Percentiles rank a stretch among this genome's conserved stretches.
Evolutionary conservation across 2,888 invertebrate genomes (phyloP).

Genomic region (Scaeva pyrastri): DNA sequence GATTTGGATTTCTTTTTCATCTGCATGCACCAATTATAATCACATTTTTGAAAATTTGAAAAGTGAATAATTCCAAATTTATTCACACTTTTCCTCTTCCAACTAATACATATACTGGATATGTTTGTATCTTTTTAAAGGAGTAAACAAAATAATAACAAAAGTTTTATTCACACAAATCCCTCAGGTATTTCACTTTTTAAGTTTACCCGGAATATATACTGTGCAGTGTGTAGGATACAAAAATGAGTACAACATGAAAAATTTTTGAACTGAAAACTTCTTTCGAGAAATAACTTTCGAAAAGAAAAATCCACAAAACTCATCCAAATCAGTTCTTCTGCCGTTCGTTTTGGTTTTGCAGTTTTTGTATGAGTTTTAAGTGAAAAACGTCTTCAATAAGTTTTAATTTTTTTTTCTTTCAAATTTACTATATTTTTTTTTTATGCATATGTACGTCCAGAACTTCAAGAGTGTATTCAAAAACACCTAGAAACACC

Average conservation of each 20-base stretch:
- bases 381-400: constrained; percentile 5
- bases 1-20: too few relatives aligned
- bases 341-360: background rate
- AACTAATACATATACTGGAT: too few relatives aligned
- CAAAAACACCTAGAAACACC: background rate
- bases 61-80: background rate
- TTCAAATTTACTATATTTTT: too few relatives aligned
- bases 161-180: constrained; percentile 14
- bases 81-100: background rate
- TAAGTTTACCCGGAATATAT: too few relatives aligned
- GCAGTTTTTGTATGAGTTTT: constrained; percentile 10
- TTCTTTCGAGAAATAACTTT: constrained; percentile 9
- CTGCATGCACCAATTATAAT: too few relatives aligned
- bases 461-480: constrained; percentile 1
- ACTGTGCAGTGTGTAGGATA: too few relatives aligned
- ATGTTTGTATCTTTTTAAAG: background rate
- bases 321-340: constrained; percentile 9
- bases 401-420: constrained; percentile 6
- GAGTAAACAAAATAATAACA: constrained; percentile 14
- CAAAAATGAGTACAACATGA: too few relatives aligned
- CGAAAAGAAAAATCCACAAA: background rate
- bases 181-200: background rate
- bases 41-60: background rate
- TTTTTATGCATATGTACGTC: too few relatives aligned
- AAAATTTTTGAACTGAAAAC: constrained; percentile 7